A percentile compares a stretch with the other conserved stretches of the same genome.
phyloP scores from a whole-genome alignment of 2,113 vertebrate genomes.

The Camelus dromedarius region DNA sequence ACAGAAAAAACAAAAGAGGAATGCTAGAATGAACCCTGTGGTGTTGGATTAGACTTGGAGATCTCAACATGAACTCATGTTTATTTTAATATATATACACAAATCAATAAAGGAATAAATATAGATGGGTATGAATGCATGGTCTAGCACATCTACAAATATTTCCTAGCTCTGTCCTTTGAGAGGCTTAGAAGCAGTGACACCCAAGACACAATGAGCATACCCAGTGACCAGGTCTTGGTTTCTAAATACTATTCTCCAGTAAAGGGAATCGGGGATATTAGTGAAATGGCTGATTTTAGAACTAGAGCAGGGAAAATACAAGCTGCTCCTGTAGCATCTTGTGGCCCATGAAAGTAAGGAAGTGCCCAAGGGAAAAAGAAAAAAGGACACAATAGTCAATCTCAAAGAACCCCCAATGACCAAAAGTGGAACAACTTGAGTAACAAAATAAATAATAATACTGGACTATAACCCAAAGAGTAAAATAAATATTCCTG shows the following conservation, averaged over 20 bases:
- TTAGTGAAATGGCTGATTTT: slow-evolving; percentile 7
- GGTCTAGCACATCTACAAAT: not conserved
- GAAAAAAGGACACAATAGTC: not conserved
- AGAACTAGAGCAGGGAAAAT: not conserved
- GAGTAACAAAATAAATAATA: not conserved
- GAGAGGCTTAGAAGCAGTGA: not conserved
- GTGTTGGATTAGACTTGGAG: not conserved
- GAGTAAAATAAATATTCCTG: slow-evolving; percentile 5
- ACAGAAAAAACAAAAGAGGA: not conserved
- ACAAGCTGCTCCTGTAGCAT: not conserved
- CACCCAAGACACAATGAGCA: not conserved
- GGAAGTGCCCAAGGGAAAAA: not conserved
- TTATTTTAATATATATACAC: not conserved
- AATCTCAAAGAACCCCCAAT: not conserved
- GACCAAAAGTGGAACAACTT: not conserved
- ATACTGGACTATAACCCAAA: not conserved
- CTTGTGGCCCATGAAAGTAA: not conserved
- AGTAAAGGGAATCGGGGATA: not conserved
- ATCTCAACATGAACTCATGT: not conserved
- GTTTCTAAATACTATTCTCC: not conserved
- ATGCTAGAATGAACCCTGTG: not conserved
- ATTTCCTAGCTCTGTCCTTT: not conserved
- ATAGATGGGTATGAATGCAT: not conserved
- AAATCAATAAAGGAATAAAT: not conserved
- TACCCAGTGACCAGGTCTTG: not conserved